Percentiles rank a stretch among this genome's conserved stretches.
Evolutionary conservation across 2,113 vertebrate species (phyloP).

Genomic region (Chitala chitala): DNA sequence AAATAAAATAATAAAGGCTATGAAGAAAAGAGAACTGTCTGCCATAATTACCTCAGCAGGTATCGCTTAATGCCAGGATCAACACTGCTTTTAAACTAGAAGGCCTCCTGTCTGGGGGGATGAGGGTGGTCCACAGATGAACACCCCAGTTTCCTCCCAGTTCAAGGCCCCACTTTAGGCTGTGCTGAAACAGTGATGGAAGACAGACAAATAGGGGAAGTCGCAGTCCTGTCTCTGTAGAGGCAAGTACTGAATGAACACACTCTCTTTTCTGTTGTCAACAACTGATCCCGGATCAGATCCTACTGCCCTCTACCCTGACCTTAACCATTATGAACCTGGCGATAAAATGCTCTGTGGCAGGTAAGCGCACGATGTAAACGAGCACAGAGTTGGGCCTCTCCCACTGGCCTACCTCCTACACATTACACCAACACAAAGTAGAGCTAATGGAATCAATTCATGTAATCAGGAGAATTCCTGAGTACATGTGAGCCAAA

Average conservation of each 20-base stretch:
- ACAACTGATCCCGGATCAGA: neutral
- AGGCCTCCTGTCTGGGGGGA: too few relatives aligned
- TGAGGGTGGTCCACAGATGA: too few relatives aligned
- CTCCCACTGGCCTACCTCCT: neutral
- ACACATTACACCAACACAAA: neutral
- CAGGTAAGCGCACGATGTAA: neutral
- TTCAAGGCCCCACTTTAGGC: too few relatives aligned
- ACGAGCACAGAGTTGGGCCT: neutral
- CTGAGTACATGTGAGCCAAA: neutral
- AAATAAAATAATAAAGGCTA: neutral
- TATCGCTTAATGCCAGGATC: neutral
- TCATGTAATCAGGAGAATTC: neutral
- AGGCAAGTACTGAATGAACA: too few relatives aligned
- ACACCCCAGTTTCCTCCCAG: too few relatives aligned
- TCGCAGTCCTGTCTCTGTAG: neutral
- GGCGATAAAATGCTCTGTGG: neutral
- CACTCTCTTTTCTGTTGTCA: neutral
- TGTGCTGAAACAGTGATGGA: too few relatives aligned
- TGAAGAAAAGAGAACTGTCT: neutral
- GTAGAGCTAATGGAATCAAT: constrained; percentile 1
- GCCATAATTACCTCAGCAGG: constrained; percentile 5
- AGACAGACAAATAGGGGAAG: too few relatives aligned
- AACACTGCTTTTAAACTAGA: too few relatives aligned
- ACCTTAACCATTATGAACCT: neutral
- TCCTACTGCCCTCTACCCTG: neutral